Percentiles rank a stretch among this genome's conserved stretches.
Conservation (phyloP, 2,113 vertebrate genomes). For the Clarias gariepinus region DNA sequence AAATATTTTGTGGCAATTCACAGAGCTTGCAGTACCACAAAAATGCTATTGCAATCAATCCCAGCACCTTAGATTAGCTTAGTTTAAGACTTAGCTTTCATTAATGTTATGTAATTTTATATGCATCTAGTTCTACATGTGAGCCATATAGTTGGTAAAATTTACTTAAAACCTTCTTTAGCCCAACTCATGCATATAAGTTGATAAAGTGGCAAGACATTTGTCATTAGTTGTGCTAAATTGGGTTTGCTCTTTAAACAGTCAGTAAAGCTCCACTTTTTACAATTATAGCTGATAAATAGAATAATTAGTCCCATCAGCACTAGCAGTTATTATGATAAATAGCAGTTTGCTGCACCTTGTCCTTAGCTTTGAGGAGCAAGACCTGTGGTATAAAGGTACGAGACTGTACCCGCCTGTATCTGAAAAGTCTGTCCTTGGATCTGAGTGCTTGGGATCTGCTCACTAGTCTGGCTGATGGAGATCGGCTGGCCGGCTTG, state of each 20-base stretch:
- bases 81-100: too few relatives aligned
- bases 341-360: not conserved
- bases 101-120: constrained; percentile 2
- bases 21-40: constrained; percentile 3
- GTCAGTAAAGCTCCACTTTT: not conserved
- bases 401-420: constrained; percentile 75
- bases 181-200: not conserved
- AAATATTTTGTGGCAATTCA: not conserved
- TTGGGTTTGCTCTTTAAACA: not conserved
- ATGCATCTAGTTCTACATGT: not conserved
- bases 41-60: constrained; percentile 8
- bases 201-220: not conserved
- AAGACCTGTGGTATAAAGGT: constrained; percentile 70
- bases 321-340: not conserved
- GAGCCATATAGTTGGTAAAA: not conserved
- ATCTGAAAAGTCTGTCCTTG: constrained; percentile 79
- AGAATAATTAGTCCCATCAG: not conserved
- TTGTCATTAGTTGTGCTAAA: not conserved
- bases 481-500: constrained; percentile 69
- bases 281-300: not conserved
- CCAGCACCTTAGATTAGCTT: constrained; percentile 3
- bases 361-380: constrained; percentile 57
- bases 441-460: constrained; percentile 69
- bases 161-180: not conserved
- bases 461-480: constrained; percentile 73